phyloP scores from a whole-genome alignment of 2,888 invertebrate species.

The Limenitis camilla region DNA sequence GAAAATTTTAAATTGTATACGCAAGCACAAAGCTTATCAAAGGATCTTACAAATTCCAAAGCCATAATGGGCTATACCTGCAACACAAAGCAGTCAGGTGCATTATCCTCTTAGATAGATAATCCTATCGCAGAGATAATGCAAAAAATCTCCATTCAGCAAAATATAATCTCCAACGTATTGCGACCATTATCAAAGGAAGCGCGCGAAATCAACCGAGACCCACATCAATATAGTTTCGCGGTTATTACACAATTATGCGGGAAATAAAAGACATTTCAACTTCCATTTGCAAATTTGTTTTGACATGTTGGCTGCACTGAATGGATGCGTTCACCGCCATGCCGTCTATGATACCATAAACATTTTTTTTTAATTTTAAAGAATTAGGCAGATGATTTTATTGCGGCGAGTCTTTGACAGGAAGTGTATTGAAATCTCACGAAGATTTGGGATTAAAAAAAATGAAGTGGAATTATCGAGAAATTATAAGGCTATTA shows the following conservation, averaged over 20 bases:
- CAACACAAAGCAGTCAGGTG: conserved; percentile 61
- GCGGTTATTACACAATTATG: conserved; percentile 57
- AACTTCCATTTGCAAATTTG: conserved; percentile 39
- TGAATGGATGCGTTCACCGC: conserved; percentile 39
- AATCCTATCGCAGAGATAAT: conserved; percentile 51
- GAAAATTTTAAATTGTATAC: no score
- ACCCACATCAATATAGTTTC: conserved; percentile 41
- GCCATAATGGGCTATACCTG: conserved; percentile 50
- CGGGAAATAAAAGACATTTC: conserved; percentile 32
- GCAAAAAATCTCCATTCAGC: conserved; percentile 55
- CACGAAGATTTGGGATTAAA: conserved; percentile 62
- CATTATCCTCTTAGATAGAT: conserved; percentile 59
- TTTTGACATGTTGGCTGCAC: conserved; percentile 58
- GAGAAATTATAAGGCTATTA: conserved; percentile 58
- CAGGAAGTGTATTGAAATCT: conserved; percentile 65
- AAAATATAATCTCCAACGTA: conserved; percentile 58
- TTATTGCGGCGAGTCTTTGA: conserved; percentile 49
- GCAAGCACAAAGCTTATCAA: conserved; percentile 15
- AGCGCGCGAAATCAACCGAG: conserved; percentile 41
- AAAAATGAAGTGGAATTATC: conserved; percentile 66
- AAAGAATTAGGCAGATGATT: conserved; percentile 47
- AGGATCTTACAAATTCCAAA: conserved; percentile 31
- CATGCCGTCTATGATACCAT: conserved; percentile 55
- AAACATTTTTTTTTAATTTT: conserved; percentile 53
- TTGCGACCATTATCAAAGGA: conserved; percentile 40